Evolutionary conservation across 2,888 invertebrate species (phyloP).

Genomic region (Napeogenes sylphis): DNA sequence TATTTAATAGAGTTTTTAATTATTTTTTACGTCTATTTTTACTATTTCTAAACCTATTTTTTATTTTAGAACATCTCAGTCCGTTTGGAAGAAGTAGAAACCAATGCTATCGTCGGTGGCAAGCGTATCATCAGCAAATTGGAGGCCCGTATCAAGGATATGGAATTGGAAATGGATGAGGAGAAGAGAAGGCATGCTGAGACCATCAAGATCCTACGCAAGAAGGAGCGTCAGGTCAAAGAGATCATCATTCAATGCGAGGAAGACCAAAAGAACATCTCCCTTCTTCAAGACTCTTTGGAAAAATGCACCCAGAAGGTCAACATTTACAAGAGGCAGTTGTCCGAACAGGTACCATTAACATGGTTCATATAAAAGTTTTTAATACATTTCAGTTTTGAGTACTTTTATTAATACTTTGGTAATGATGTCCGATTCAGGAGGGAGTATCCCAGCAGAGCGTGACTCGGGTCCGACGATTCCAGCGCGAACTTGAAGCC

Average conservation of each 20-base stretch:
- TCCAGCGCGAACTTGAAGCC: conserved; percentile 98
- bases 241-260: conserved; percentile 96
- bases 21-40: neutral
- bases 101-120: conserved; percentile 97
- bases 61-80: conserved; percentile 85
- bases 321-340: conserved; percentile 96
- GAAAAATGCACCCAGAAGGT: conserved; percentile 93
- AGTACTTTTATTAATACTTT: neutral
- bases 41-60: conserved; percentile 9
- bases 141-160: conserved; percentile 95
- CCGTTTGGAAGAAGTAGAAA: conserved; percentile 96
- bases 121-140: conserved; percentile 98
- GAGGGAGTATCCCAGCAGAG: conserved; percentile 95
- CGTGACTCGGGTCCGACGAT: conserved; percentile 96
- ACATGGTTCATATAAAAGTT: conserved; percentile 1
- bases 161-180: conserved; percentile 96
- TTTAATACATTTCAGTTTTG: neutral
- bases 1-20: neutral
- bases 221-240: conserved; percentile 98
- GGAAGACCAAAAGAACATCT: conserved; percentile 97
- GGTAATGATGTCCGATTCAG: conserved; percentile 59
- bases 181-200: conserved; percentile 98
- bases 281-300: conserved; percentile 92
- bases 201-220: conserved; percentile 97
- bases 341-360: conserved; percentile 88